A percentile compares a stretch with the other conserved stretches of the same genome.
Evolutionary conservation across 2,888 invertebrate species (phyloP).

Genomic region (Patella caerulea): DNA sequence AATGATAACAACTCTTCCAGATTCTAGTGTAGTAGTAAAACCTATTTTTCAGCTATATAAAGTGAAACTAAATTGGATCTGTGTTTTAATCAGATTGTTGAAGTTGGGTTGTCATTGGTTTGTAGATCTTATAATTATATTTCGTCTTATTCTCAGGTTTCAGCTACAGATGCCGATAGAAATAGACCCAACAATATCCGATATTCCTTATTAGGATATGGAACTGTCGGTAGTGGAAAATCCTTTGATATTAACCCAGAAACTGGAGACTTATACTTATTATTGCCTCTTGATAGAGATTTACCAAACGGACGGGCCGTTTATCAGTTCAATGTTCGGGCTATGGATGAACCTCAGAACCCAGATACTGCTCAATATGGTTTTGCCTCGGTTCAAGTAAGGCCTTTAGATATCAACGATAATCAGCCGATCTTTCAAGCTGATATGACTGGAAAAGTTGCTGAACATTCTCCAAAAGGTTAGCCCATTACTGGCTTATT

Average conservation of each 20-base stretch:
- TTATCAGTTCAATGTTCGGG: constrained; percentile 67
- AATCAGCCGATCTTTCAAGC: constrained; percentile 90
- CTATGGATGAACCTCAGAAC: constrained; percentile 64
- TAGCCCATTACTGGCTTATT: constrained; percentile 25
- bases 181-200: constrained; percentile 95
- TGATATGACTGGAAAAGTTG: constrained; percentile 78
- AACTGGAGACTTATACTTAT: constrained; percentile 93
- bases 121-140: neutral
- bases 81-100: too few species aligned
- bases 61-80: too few species aligned
- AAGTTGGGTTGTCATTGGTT: neutral
- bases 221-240: constrained; percentile 40
- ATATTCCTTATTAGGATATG: constrained; percentile 74
- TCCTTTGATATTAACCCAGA: constrained; percentile 95
- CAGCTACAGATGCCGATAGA: constrained; percentile 95
- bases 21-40: too few species aligned
- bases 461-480: constrained; percentile 93
- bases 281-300: constrained; percentile 93
- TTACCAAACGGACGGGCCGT: constrained; percentile 92
- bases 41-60: too few species aligned
- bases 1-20: too few species aligned
- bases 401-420: constrained; percentile 97
- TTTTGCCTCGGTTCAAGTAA: constrained; percentile 97
- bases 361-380: constrained; percentile 79
- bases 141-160: constrained; percentile 79